These are phyloP conservation scores for Scaptomyza polygonia DNA, from an alignment of 2,888 invertebrate genomes.

Conservation along the genomic window DNA sequence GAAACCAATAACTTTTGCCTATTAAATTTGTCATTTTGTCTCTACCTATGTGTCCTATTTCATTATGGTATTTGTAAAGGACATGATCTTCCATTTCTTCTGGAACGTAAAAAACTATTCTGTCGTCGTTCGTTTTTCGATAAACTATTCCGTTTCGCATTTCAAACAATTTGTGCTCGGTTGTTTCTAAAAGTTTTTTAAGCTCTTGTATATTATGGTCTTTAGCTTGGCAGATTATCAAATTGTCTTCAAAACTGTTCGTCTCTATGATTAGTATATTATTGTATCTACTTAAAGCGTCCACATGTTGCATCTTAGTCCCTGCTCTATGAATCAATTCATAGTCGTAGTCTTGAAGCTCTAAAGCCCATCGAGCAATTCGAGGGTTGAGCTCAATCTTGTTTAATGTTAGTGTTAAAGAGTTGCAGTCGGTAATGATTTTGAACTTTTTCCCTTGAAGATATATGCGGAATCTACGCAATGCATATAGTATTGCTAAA, in stretches of 20 bases:
- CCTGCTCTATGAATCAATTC: conserved; percentile 1
- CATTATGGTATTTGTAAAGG: background rate
- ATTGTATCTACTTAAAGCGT: background rate
- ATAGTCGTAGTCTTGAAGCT: background rate
- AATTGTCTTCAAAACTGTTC: too few relatives aligned
- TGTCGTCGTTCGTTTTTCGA: too few relatives aligned
- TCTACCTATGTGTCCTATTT: background rate
- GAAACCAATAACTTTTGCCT: background rate
- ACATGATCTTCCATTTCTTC: background rate
- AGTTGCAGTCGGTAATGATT: background rate
- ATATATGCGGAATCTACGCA: background rate
- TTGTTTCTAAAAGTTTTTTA: background rate
- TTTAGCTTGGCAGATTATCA: too few relatives aligned
- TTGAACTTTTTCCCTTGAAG: background rate
- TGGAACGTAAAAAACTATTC: too few relatives aligned
- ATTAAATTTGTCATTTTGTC: conserved; percentile 1
- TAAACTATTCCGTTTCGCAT: too few relatives aligned
- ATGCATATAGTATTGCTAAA: background rate
- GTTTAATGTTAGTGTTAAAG: background rate
- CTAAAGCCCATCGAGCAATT: conserved; percentile 3
- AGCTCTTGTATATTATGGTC: too few relatives aligned
- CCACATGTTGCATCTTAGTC: conserved; percentile 5
- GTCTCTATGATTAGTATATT: too few relatives aligned
- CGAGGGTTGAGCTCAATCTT: background rate
- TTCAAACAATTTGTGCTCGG: background rate